These are phyloP conservation scores for Xenus cinereus DNA, from an alignment of 2,113 vertebrate genomes.

Conservation along the genomic window DNA sequence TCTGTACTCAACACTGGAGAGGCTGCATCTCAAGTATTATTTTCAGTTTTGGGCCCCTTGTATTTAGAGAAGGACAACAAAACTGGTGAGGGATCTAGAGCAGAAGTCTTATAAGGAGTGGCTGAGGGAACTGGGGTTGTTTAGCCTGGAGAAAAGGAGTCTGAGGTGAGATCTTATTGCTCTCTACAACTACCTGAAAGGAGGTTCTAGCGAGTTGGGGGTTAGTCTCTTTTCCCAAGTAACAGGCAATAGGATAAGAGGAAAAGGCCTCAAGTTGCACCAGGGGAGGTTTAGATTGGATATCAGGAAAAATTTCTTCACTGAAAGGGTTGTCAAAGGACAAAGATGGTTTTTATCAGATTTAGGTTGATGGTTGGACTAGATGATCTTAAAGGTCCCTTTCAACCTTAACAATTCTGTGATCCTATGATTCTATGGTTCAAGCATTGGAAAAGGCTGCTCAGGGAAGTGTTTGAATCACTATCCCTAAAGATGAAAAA, in stretches of 20 bases:
- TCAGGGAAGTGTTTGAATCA: background rate
- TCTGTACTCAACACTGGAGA: no score
- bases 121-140: background rate
- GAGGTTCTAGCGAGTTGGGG: background rate
- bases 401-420: no score
- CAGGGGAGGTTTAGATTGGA: background rate
- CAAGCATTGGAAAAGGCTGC: background rate
- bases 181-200: background rate
- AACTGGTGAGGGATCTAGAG: background rate
- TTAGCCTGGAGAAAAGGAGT: background rate
- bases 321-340: no score
- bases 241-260: background rate
- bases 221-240: background rate
- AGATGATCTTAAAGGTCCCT: no score
- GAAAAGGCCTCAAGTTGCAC: background rate
- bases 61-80: background rate
- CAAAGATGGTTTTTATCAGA: no score
- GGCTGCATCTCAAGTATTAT: background rate
- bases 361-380: no score
- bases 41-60: background rate
- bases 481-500: background rate
- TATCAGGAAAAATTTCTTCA: background rate
- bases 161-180: background rate
- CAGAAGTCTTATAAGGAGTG: background rate
- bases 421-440: no score